These are phyloP conservation scores for Zaprionus bogoriensis DNA, from an alignment of 2,888 invertebrate species.

Conservation along the genomic window DNA sequence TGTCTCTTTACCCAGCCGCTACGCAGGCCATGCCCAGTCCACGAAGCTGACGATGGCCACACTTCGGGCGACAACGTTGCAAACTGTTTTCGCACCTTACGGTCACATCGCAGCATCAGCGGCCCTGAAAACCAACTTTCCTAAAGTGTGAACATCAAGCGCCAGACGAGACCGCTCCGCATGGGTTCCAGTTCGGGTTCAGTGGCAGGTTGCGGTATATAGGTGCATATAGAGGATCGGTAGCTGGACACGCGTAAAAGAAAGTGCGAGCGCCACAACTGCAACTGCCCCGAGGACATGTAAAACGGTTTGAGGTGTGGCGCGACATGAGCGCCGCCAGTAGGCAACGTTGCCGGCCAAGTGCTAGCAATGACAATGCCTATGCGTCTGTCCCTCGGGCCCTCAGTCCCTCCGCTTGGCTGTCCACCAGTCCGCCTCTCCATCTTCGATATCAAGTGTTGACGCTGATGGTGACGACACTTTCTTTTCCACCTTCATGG, in stretches of 20 bases:
- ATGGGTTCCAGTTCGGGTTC: background rate
- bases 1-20: background rate
- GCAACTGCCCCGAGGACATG: slow-evolving; percentile 56
- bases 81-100: slow-evolving; percentile 70
- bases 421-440: background rate
- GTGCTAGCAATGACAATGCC: slow-evolving; percentile 55
- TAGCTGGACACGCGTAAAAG: slow-evolving; percentile 73
- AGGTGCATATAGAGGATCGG: background rate
- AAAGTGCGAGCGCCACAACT: slow-evolving; percentile 62
- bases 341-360: slow-evolving; percentile 24
- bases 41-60: slow-evolving; percentile 71
- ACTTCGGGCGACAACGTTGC: slow-evolving; percentile 71
- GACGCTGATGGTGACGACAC: slow-evolving; percentile 64
- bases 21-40: slow-evolving; percentile 1
- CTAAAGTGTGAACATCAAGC: slow-evolving; percentile 75
- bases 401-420: background rate
- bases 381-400: slow-evolving; percentile 4
- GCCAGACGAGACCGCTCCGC: background rate
- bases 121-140: slow-evolving; percentile 74
- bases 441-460: slow-evolving; percentile 39
- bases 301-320: slow-evolving; percentile 66
- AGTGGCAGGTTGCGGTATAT: background rate
- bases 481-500: slow-evolving; percentile 62
- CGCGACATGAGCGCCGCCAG: slow-evolving; percentile 49
- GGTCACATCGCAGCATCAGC: slow-evolving; percentile 32